Evolutionary conservation across 2,797 vertebrate species (phyloP), one percentile per base, ranked within the genome.

Genomic region (Phalanger gymnotis): DNA sequence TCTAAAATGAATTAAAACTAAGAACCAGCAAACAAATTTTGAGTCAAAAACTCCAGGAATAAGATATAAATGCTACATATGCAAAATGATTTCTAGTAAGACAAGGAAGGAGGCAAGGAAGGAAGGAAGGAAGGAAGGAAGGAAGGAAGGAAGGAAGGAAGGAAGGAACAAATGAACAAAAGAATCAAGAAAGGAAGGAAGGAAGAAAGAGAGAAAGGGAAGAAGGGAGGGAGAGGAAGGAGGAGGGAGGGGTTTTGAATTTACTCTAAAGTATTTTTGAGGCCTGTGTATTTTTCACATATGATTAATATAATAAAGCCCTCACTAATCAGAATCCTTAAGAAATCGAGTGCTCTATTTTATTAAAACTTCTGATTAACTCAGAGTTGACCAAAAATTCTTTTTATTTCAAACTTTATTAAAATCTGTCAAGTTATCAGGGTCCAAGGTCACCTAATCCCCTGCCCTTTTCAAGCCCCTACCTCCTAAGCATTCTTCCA

Each of bases 271-370:
- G 34, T 40, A 66, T 66, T 66, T n/a, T 40, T 73, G 34, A 73
- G 34, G 5, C 61, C 40, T 73, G 2, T 73, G 61, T 5, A n/a
- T 73, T n/a, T 73, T n/a, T 73, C 61, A 73, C 14, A 81, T 31
- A 9, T 11, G 54, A 2, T 81, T 53, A 95, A 14, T 90, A 61
- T 95, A 91, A 90, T 57, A 92, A 90, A 95, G 53, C 28, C 81
- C 93, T 55, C 66, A 1, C 55, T 89, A 53, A 12, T 91, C 93
- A 57, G 27, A 66, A n/a, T 55, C 53, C 5, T 94, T 52, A 5
- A 87, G 2, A n/a, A 25, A 53, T 9, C 5, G 6, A 22, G 3
- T 53, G 47, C 47, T 93, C 90, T 94, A 94, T 51, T 4, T 89
- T 27, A 6, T 7, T 40, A 47, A 58, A 66, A 66, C 61, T 66